Conservation (phyloP, 2,797 vertebrate species). For the Enteromius radiatus region DNA sequence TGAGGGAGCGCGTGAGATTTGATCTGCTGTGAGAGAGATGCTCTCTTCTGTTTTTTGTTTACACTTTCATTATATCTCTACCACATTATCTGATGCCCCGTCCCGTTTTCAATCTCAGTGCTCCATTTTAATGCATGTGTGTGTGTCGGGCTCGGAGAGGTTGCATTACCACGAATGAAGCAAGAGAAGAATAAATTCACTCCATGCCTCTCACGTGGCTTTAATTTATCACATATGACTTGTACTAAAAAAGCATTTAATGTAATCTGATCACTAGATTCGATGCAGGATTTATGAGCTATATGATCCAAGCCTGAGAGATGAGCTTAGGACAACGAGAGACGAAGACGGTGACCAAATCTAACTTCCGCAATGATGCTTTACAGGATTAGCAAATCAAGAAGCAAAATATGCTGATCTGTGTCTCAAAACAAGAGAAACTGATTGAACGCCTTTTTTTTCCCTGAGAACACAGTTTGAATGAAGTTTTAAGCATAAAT, state of each 20-base stretch:
- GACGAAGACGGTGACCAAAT: neutral
- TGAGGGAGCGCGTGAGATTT: constrained; percentile 74
- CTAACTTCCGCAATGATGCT: neutral
- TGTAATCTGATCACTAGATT: constrained; percentile 92
- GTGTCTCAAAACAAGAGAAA: neutral
- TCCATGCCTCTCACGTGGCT: constrained; percentile 90
- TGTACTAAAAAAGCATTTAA: constrained; percentile 85
- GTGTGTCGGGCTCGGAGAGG: constrained; percentile 66
- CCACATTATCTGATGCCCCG: constrained; percentile 84
- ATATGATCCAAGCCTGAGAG: constrained; percentile 79
- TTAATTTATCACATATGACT: constrained; percentile 93
- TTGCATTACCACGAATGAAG: constrained; percentile 94
- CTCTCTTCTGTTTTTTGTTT: constrained; percentile 87
- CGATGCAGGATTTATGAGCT: constrained; percentile 86
- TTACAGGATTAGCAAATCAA: neutral
- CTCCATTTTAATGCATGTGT: constrained; percentile 74
- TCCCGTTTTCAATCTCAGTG: constrained; percentile 85
- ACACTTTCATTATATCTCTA: constrained; percentile 85
- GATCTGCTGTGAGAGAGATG: constrained; percentile 76
- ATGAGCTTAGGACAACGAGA: constrained; percentile 56
- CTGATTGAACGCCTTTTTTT: too few species aligned
- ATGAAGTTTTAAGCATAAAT: too few species aligned
- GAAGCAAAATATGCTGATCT: neutral
- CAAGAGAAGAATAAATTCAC: constrained; percentile 93
- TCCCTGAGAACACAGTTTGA: neutral